Conservation (phyloP, 2,797 vertebrate species). For the Natrix natrix region DNA sequence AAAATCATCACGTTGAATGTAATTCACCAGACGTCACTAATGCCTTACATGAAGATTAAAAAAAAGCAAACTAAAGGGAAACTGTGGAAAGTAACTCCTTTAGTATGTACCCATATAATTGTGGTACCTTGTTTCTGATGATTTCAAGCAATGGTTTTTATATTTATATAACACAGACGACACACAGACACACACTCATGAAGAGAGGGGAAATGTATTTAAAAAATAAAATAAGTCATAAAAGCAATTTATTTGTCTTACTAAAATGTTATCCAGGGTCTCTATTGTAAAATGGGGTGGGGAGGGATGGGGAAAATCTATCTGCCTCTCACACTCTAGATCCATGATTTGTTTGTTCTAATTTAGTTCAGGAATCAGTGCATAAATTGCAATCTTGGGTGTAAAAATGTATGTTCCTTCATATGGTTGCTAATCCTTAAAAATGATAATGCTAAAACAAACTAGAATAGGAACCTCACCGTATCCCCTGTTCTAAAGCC, state of each 20-base stretch:
- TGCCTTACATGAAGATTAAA: slow-evolving; percentile 51
- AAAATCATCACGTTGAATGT: slow-evolving; percentile 63
- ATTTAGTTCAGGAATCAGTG: neutral
- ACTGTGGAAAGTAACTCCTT: slow-evolving; percentile 28
- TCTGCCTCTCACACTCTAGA: neutral
- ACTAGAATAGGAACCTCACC: neutral
- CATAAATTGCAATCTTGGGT: neutral
- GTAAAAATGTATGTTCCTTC: neutral
- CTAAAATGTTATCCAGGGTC: neutral
- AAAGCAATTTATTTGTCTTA: slow-evolving; percentile 18
- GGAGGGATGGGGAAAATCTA: neutral
- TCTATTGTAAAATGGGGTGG: fast-evolving
- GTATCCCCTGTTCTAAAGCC: neutral
- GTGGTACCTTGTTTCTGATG: neutral
- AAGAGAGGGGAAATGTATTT: slow-evolving; percentile 34
- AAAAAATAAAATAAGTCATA: slow-evolving; percentile 23
- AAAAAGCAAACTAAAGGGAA: slow-evolving; percentile 6
- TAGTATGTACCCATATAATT: neutral
- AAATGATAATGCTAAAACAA: neutral
- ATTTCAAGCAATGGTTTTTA: neutral
- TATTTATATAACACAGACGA: neutral
- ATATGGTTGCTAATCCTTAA: neutral
- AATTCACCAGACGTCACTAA: slow-evolving; percentile 58
- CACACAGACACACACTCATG: neutral
- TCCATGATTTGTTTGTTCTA: neutral